phyloP scores from a whole-genome alignment of 2,113 vertebrate species.

The Pelodiscus sinensis region DNA sequence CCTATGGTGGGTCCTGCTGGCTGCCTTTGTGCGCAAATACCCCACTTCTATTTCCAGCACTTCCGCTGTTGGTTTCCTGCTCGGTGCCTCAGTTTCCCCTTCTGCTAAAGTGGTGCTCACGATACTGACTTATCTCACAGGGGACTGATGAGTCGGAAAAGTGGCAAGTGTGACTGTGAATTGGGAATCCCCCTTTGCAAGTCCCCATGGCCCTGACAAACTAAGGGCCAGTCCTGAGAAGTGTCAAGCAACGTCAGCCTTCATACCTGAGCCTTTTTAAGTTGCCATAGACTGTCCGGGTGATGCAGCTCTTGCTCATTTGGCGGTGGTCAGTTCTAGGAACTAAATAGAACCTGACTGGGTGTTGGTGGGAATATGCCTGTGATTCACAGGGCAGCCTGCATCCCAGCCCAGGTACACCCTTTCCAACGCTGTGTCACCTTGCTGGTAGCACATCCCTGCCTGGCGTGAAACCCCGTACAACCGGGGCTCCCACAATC shows the following conservation, averaged over 20 bases:
- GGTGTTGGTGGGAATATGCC: neutral
- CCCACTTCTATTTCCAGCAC: neutral
- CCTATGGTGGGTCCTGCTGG: neutral
- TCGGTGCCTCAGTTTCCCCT: neutral
- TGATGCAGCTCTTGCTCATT: neutral
- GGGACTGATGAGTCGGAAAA: neutral
- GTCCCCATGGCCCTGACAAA: fast-evolving
- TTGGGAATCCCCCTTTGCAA: neutral
- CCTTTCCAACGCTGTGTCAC: neutral
- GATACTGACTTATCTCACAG: neutral
- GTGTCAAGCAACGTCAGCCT: fast-evolving
- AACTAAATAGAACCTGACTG: fast-evolving
- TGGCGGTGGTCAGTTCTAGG: neutral
- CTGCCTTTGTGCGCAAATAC: neutral
- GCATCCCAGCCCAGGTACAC: neutral
- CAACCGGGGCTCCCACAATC: neutral
- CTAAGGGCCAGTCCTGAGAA: fast-evolving
- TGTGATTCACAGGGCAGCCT: constrained; percentile 16
- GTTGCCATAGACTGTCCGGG: neutral
- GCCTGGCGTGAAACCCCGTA: neutral
- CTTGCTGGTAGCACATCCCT: neutral
- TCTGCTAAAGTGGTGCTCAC: neutral
- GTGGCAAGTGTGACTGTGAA: neutral
- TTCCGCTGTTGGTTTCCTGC: neutral
- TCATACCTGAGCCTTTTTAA: neutral